Evolutionary conservation across 2,888 invertebrate species (phyloP).

Genomic region (Notocelia uddmanniana): DNA sequence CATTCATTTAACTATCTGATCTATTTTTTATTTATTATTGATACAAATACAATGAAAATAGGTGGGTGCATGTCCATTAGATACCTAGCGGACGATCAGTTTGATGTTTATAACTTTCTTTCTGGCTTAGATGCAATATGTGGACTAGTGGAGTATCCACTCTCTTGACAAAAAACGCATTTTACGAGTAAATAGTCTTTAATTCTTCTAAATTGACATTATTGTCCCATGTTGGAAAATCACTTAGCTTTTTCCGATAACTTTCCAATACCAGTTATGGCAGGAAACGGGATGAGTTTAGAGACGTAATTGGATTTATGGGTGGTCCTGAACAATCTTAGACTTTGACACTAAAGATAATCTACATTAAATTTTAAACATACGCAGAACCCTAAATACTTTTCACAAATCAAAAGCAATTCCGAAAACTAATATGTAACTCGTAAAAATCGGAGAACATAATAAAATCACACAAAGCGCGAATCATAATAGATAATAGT

Average conservation of each 20-base stretch:
- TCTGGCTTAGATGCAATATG: no score
- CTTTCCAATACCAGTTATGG: no score
- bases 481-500: constrained; percentile 20
- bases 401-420: constrained; percentile 9
- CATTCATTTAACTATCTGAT: constrained; percentile 5
- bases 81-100: no score
- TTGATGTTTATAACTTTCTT: no score
- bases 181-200: no score
- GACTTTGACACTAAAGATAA: background rate
- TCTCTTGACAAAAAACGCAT: no score
- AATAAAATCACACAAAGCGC: background rate
- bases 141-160: no score
- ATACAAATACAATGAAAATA: background rate
- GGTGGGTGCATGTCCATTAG: no score
- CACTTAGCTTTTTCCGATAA: no score
- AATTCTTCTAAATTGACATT: no score
- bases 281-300: background rate
- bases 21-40: constrained; percentile 5
- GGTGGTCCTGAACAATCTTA: background rate
- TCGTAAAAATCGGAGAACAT: constrained; percentile 14
- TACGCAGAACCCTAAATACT: background rate
- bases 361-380: background rate
- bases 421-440: background rate
- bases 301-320: background rate
- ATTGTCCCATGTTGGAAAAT: no score